Evolutionary conservation across 2,797 vertebrate species (phyloP).

Genomic region (Platyrinchus mystaceus): DNA sequence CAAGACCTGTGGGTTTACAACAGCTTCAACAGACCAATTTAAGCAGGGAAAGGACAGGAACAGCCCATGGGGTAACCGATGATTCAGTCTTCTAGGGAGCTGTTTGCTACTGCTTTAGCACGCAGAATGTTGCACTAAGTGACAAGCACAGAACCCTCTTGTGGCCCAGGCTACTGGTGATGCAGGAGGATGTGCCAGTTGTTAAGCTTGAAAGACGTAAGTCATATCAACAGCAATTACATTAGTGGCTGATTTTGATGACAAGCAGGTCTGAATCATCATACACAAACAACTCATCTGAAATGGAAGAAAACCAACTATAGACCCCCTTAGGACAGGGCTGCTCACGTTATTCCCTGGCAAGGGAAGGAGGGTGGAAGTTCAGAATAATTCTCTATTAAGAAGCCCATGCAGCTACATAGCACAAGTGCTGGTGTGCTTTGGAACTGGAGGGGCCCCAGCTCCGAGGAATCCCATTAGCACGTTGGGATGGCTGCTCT

Average conservation of each 20-base stretch:
- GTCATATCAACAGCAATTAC: background rate
- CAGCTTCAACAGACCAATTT: background rate
- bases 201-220: background rate
- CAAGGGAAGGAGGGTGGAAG: background rate
- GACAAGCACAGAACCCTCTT: background rate
- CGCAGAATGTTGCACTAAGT: background rate
- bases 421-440: background rate
- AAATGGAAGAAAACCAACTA: background rate
- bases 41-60: background rate
- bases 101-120: background rate
- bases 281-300: background rate
- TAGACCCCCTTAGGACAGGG: background rate
- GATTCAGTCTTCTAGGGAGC: background rate
- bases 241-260: background rate
- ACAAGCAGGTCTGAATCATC: background rate
- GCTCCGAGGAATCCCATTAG: accelerated
- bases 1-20: background rate
- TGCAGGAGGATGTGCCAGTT: background rate
- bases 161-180: background rate
- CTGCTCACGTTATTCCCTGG: background rate
- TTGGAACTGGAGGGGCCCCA: background rate
- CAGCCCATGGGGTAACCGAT: background rate
- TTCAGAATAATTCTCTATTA: background rate
- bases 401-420: accelerated
- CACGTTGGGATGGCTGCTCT: background rate